These are phyloP conservation scores for Hemiscyllium ocellatum DNA, from an alignment of 2,113 vertebrate genomes.

Conservation along the genomic window DNA sequence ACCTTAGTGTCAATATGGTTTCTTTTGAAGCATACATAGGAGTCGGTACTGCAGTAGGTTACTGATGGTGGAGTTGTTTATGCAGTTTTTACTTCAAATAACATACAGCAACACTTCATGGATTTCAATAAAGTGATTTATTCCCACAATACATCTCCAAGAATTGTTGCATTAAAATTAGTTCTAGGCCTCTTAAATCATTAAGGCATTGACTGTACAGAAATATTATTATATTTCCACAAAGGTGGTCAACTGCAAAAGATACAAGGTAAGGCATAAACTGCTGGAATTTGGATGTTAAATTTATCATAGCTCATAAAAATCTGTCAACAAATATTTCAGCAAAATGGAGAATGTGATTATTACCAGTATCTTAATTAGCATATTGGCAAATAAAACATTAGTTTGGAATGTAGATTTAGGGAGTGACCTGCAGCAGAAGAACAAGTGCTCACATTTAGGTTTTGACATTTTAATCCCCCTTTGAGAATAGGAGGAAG, in stretches of 20 bases:
- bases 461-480: not conserved
- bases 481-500: not conserved
- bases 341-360: not conserved
- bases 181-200: not conserved
- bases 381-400: not conserved
- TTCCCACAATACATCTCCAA: not conserved
- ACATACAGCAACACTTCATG: not conserved
- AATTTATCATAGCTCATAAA: not conserved
- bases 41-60: not conserved
- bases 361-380: not conserved
- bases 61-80: not conserved
- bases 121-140: slow-evolving; percentile 19
- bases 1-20: not conserved
- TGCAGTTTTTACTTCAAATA: not conserved
- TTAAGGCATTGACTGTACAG: not conserved
- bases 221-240: not conserved
- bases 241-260: not conserved
- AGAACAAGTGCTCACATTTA: not conserved
- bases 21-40: not conserved
- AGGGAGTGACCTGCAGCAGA: not conserved
- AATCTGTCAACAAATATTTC: not conserved
- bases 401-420: not conserved
- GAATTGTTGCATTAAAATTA: slow-evolving; percentile 9
- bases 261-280: not conserved
- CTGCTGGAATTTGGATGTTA: not conserved